Base-by-base conservation (phyloP, 1,140 invertebrate species). In the Cylas formicarius region DNA sequence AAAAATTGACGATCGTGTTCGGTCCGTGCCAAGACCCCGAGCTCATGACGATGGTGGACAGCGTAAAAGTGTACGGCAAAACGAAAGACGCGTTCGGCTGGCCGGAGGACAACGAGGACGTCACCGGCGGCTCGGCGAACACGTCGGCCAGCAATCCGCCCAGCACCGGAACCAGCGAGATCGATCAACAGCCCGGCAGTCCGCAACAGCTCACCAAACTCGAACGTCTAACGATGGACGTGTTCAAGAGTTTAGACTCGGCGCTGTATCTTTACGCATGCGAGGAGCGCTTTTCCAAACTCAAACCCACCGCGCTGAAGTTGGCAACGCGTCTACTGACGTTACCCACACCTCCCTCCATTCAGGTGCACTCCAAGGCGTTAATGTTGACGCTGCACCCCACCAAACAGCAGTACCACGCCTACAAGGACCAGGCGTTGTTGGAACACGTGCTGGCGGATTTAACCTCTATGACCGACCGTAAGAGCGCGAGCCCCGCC, bases 1-100 rank as follows among this genome's bases (percentile, higher is more conserved):
- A 95, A 69, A 90, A 93, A 58, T 64, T 96, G 1, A 77, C 77
- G 1, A 79, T 97, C n/a, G 80, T 78, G 24, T 94, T 98, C 71
- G 90, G 90, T 40, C 80, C 89, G 2, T 94, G 91, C 20, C 80
- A 82, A 39, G 46, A 52, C 38, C 38, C 45, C 46, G 57, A 52
- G 26, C 44, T 44, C 8, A 44, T 57, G 27, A 57, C 49, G n/a
- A 52, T 54, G 47, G 43, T 53, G 9, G 51, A 53, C 19, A 46
- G 69, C 78, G 66, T 77, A 17, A 27, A 49, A 79, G 74, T 49
- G 13, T 90, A 97, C 66, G 91, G 90, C 2, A 95, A 96, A 69
- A 90, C 88, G 2, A 97, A 97, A 71, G 93, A 97, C 63, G 73
- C 82, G 0, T 95, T 97, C 68, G 92, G 91, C 27, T 97, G 93